Evolutionary conservation across 2,797 vertebrate genomes (phyloP).

Genomic region (Pipistrellus kuhlii): DNA sequence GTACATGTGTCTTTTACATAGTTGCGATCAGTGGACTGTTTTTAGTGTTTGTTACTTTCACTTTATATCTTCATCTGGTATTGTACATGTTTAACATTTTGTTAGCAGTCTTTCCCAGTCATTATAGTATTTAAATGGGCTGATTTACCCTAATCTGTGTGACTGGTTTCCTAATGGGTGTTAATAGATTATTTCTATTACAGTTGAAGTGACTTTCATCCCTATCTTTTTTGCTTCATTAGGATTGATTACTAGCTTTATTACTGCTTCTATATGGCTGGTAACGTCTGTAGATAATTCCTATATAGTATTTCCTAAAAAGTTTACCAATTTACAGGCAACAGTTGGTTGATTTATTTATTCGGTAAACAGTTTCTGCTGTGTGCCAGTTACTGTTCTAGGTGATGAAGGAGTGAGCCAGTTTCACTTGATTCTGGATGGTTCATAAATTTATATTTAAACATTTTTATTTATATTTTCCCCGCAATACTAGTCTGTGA

Average conservation of each 20-base stretch:
- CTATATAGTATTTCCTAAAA: constrained; percentile 46
- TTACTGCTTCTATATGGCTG: constrained; percentile 10
- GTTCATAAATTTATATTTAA: constrained; percentile 72
- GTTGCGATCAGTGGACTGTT: background rate
- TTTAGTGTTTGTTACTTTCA: constrained; percentile 24
- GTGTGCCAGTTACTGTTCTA: background rate
- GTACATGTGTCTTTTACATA: constrained; percentile 25
- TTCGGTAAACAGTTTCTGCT: constrained; percentile 1
- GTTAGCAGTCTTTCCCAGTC: background rate
- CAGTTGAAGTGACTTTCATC: background rate
- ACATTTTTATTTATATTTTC: constrained; percentile 24
- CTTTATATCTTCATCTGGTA: background rate
- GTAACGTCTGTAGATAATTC: constrained; percentile 25
- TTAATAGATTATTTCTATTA: constrained; percentile 26
- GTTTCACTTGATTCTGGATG: background rate
- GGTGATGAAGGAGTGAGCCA: background rate
- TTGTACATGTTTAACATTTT: background rate
- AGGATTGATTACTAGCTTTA: background rate
- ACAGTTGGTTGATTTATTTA: constrained; percentile 3
- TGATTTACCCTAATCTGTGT: constrained; percentile 3
- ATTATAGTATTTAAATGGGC: constrained; percentile 24
- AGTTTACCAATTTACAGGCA: background rate
- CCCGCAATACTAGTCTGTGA: constrained; percentile 70
- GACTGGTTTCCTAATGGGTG: background rate
- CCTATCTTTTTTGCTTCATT: constrained; percentile 27